These are phyloP conservation scores for Callospermophilus lateralis DNA, from an alignment of 2,113 vertebrate species.

Conservation along the genomic window DNA sequence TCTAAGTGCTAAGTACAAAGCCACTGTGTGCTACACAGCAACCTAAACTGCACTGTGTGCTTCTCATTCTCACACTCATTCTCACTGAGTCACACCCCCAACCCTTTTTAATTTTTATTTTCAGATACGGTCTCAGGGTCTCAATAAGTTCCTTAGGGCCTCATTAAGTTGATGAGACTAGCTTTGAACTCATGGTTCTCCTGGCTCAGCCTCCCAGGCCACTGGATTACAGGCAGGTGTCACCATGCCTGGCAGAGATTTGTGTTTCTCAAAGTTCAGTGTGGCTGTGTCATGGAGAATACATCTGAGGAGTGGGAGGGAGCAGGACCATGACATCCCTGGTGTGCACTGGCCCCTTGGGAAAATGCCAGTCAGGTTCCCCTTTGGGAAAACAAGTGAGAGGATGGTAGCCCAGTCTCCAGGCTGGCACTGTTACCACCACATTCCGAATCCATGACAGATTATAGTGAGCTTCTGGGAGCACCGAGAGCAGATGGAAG, in stretches of 20 bases:
- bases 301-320: background rate
- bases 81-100: too few species aligned
- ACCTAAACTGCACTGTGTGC: too few species aligned
- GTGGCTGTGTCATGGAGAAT: background rate
- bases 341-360: background rate
- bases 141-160: too few species aligned
- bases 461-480: background rate
- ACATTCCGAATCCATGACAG: background rate
- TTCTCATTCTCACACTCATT: too few species aligned
- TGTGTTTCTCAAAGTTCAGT: background rate
- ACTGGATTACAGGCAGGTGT: too few species aligned
- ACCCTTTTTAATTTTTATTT: too few species aligned
- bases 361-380: background rate
- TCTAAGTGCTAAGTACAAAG: background rate
- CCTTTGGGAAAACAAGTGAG: background rate
- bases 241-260: background rate
- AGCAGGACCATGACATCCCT: too few species aligned
- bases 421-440: background rate
- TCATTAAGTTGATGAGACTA: too few species aligned
- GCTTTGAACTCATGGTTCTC: too few species aligned
- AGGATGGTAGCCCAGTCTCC: background rate
- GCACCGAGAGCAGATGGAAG: background rate
- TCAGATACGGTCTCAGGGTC: too few species aligned
- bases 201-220: too few species aligned
- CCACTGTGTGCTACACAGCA: too few species aligned